Percentiles rank a stretch among this genome's conserved stretches.
Evolutionary conservation across 2,113 vertebrate species (phyloP).

Genomic region (Lepisosteus oculatus): DNA sequence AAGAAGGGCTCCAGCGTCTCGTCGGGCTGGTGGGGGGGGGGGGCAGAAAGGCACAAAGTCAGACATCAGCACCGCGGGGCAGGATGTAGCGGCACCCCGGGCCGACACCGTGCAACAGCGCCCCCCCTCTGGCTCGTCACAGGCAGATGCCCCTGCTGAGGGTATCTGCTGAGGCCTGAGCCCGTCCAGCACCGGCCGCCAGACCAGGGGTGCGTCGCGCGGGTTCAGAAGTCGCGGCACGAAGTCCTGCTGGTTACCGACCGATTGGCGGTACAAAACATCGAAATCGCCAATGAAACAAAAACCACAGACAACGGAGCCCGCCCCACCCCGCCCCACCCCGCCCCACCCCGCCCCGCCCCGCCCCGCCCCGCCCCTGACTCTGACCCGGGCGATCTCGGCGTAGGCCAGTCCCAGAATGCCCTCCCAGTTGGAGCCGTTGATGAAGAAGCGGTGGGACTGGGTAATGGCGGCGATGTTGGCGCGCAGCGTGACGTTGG

Average conservation of each 20-base stretch:
- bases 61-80: too few relatives aligned
- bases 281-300: not conserved
- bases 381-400: constrained; percentile 87
- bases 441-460: constrained; percentile 98
- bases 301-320: not conserved
- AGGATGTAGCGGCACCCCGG: too few relatives aligned
- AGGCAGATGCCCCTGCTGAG: too few relatives aligned
- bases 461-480: constrained; percentile 96
- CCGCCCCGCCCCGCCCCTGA: not conserved
- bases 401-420: constrained; percentile 95
- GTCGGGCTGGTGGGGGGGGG: constrained; percentile 70
- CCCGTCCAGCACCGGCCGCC: too few relatives aligned
- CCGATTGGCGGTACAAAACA: not conserved
- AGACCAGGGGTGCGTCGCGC: too few relatives aligned
- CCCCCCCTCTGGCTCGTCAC: too few relatives aligned
- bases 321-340: not conserved
- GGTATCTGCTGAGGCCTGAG: too few relatives aligned
- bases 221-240: too few relatives aligned
- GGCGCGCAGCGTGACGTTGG: constrained; percentile 86
- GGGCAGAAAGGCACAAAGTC: constrained; percentile 1
- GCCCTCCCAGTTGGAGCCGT: constrained; percentile 98
- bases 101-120: too few relatives aligned
- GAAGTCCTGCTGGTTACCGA: too few relatives aligned
- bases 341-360: not conserved
- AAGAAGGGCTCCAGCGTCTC: constrained; percentile 94